phyloP scores from a whole-genome alignment of 2,113 vertebrate species.

The Elgaria multicarinata region DNA sequence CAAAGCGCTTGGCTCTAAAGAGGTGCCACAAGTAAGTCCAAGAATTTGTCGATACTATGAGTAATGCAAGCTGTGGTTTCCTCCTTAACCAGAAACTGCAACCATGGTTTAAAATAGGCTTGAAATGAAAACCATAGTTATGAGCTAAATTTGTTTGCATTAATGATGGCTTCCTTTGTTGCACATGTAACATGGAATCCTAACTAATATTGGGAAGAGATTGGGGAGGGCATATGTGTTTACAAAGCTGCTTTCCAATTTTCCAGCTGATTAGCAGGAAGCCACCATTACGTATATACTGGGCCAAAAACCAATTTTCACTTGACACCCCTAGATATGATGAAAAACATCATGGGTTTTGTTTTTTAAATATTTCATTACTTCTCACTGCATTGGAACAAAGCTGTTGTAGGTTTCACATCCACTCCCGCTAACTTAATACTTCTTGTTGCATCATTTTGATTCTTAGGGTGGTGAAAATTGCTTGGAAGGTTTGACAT shows the following conservation, averaged over 20 bases:
- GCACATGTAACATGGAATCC: neutral
- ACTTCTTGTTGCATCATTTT: slow-evolving; percentile 37
- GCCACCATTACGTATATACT: neutral
- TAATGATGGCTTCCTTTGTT: neutral
- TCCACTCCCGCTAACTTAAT: neutral
- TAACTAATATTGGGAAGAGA: neutral
- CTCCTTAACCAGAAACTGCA: neutral
- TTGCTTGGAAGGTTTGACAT: slow-evolving; percentile 93
- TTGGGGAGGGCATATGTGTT: neutral
- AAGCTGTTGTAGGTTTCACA: neutral
- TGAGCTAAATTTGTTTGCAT: neutral
- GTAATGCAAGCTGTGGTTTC: neutral
- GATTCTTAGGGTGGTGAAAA: slow-evolving; percentile 91
- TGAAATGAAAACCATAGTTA: neutral
- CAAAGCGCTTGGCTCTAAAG: slow-evolving; percentile 94
- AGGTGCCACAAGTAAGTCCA: slow-evolving; percentile 86
- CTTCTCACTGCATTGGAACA: neutral
- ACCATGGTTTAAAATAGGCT: neutral
- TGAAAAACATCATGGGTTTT: neutral
- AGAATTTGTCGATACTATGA: neutral
- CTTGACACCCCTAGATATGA: neutral
- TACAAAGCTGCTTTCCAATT: neutral
- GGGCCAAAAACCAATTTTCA: neutral
- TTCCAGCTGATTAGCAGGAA: neutral
- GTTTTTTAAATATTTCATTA: neutral